Conservation (phyloP, 2,113 vertebrate genomes). For the Cardinalis cardinalis region DNA sequence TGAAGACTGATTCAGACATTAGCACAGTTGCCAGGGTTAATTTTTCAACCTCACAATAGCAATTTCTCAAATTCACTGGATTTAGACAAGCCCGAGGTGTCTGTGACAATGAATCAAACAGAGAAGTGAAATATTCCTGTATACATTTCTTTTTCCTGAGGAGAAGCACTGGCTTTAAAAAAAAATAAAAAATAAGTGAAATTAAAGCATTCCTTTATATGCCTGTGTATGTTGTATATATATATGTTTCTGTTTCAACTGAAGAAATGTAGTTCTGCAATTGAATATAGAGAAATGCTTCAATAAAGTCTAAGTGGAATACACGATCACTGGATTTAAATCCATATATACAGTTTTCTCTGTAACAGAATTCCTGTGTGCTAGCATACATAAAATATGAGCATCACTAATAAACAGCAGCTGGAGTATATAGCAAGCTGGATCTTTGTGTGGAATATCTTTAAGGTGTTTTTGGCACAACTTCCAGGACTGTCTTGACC, state of each 20-base stretch:
- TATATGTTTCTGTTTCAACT: background rate
- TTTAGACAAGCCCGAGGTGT: background rate
- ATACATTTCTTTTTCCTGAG: background rate
- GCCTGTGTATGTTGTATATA: background rate
- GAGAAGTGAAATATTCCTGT: background rate
- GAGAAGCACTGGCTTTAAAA: background rate
- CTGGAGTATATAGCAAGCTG: conserved; percentile 39
- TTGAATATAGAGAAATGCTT: background rate
- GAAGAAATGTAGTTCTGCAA: background rate
- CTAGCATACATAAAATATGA: conserved; percentile 34
- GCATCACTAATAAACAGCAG: conserved; percentile 58
- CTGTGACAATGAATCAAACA: background rate
- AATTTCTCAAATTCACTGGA: background rate
- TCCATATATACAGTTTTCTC: background rate
- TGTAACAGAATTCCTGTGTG: background rate
- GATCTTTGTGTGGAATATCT: conserved; percentile 46
- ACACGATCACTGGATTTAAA: background rate
- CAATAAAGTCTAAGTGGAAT: background rate
- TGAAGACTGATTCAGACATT: background rate
- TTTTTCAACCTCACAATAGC: background rate
- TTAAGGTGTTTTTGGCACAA: conserved; percentile 62
- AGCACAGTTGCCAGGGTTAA: background rate
- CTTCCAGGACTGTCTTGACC: conserved; percentile 50
- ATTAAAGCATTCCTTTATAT: background rate
- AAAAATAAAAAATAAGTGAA: background rate